These are phyloP conservation scores for Hirtodrosophila histrioides DNA, from an alignment of 2,888 invertebrate genomes.

Conservation along the genomic window DNA sequence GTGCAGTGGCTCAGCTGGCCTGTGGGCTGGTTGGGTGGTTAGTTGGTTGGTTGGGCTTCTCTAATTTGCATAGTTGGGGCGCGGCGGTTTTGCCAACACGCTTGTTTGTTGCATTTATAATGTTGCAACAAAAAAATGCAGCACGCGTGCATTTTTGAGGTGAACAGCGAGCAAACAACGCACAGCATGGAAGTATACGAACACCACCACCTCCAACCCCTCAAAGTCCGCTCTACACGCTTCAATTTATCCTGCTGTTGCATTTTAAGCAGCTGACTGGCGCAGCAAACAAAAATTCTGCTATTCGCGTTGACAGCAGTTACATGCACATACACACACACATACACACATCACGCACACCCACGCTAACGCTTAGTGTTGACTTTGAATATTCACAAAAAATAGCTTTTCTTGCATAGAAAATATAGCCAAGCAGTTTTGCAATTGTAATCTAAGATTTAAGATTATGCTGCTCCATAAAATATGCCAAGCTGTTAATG, in stretches of 20 bases:
- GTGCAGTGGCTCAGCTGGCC: conserved; percentile 4
- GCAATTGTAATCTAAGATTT: not conserved
- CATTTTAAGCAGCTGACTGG: conserved; percentile 70
- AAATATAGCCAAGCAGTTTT: conserved; percentile 18
- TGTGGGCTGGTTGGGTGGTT: conserved; percentile 9
- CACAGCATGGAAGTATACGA: conserved; percentile 16
- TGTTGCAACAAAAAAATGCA: conserved; percentile 60
- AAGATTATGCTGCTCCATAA: too few relatives aligned
- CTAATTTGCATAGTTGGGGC: conserved; percentile 72
- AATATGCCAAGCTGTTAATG: too few relatives aligned
- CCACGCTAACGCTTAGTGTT: conserved; percentile 7
- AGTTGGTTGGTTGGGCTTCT: conserved; percentile 38
- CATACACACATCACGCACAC: conserved; percentile 17
- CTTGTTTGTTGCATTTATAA: conserved; percentile 69
- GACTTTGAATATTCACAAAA: conserved; percentile 17
- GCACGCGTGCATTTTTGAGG: conserved; percentile 67
- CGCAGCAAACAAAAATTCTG: conserved; percentile 36
- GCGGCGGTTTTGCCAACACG: conserved; percentile 33
- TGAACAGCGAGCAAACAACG: conserved; percentile 50
- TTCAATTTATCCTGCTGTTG: conserved; percentile 56
- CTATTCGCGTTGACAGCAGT: conserved; percentile 72
- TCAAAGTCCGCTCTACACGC: not conserved
- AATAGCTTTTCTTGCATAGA: too few relatives aligned
- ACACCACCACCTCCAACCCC: not conserved
- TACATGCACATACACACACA: conserved; percentile 59